Evolutionary conservation across 2,888 invertebrate species (phyloP).

Genomic region (Drosophila hawaiiensis): DNA sequence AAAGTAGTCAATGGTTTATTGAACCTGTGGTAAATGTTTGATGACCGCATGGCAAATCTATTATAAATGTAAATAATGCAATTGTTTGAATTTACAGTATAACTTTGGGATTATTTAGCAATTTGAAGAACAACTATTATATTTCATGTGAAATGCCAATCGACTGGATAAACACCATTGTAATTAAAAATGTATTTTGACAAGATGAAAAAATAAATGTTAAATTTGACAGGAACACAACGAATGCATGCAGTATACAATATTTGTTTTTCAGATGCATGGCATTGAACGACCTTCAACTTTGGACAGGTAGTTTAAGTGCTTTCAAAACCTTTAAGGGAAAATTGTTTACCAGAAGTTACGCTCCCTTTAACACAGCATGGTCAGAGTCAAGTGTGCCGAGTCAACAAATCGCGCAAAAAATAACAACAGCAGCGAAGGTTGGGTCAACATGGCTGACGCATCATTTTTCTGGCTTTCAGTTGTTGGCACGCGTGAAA

Average conservation of each 20-base stretch:
- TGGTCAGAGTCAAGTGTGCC: constrained; percentile 41
- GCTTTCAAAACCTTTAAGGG: constrained; percentile 41
- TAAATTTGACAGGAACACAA: not conserved
- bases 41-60: constrained; percentile 15
- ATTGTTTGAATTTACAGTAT: constrained; percentile 12
- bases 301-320: constrained; percentile 29
- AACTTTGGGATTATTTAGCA: constrained; percentile 1
- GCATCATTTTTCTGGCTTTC: constrained; percentile 29
- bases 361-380: constrained; percentile 48
- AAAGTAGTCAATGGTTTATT: constrained; percentile 49
- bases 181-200: not conserved
- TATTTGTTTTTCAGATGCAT: not conserved
- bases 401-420: constrained; percentile 17
- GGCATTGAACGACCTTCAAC: constrained; percentile 12
- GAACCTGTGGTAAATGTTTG: constrained; percentile 45
- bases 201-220: not conserved
- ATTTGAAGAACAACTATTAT: not conserved
- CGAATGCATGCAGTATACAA: not conserved
- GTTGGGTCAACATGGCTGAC: constrained; percentile 27
- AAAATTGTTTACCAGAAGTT: constrained; percentile 47
- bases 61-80: constrained; percentile 12
- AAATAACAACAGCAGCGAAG: constrained; percentile 8
- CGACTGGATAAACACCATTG: not conserved
- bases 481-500: constrained; percentile 57
- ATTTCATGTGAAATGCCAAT: not conserved